Evolutionary conservation across 2,888 invertebrate genomes (phyloP).

Genomic region (Masnerella sp.): DNA sequence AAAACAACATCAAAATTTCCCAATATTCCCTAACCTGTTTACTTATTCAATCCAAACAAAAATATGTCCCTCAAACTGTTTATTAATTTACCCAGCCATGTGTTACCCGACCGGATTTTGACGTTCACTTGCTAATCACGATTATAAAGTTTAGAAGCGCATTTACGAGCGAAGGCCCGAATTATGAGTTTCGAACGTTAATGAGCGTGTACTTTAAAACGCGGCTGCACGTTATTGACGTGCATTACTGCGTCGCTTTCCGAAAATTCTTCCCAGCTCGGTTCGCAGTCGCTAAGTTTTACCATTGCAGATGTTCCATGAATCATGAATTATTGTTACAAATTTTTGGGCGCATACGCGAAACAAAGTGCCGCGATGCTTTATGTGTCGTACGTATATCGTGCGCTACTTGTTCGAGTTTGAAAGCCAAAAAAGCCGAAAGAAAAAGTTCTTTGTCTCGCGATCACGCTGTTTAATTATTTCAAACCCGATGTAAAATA

Average conservation of each 20-base stretch:
- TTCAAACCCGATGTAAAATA: not conserved
- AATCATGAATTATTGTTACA: slow-evolving; percentile 36
- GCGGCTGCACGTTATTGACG: slow-evolving; percentile 32
- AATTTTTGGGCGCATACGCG: slow-evolving; percentile 12
- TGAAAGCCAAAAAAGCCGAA: too few relatives aligned
- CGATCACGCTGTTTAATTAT: slow-evolving; percentile 29
- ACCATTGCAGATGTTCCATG: slow-evolving; percentile 26
- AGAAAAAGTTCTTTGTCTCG: slow-evolving; percentile 13
- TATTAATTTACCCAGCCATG: slow-evolving; percentile 10
- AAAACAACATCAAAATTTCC: too few relatives aligned
- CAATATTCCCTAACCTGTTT: not conserved
- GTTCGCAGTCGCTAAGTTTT: slow-evolving; percentile 24
- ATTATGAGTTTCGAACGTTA: slow-evolving; percentile 50
- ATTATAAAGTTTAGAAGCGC: slow-evolving; percentile 26
- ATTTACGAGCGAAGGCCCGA: slow-evolving; percentile 24
- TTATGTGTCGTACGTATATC: slow-evolving; percentile 13
- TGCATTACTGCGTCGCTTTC: slow-evolving; percentile 37
- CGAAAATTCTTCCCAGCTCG: slow-evolving; percentile 23
- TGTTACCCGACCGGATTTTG: slow-evolving; percentile 5
- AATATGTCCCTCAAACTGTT: not conserved
- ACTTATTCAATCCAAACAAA: slow-evolving; percentile 7
- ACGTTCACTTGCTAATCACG: slow-evolving; percentile 27
- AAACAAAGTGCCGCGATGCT: slow-evolving; percentile 18
- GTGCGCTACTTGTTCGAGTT: slow-evolving; percentile 19
- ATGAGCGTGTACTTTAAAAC: slow-evolving; percentile 44